Conservation (phyloP, 2,888 invertebrate species). For the Panzeria rudis region DNA sequence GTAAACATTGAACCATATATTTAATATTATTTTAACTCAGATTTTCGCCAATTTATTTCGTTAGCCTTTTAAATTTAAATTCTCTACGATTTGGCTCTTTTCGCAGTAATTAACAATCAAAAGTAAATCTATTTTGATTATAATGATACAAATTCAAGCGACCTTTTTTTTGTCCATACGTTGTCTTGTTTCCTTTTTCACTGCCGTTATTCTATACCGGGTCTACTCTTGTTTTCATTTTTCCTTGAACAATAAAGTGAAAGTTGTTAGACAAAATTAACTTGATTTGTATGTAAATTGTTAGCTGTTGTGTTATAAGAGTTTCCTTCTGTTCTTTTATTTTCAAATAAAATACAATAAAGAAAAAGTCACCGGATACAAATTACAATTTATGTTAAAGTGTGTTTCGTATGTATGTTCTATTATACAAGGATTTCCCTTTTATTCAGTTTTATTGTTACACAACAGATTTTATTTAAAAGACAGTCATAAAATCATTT, state of each 20-base stretch:
- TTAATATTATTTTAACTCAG: no score
- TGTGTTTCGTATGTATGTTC: slow-evolving; percentile 22
- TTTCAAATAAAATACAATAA: slow-evolving; percentile 35
- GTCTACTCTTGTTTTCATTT: not conserved
- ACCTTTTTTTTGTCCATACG: slow-evolving; percentile 47
- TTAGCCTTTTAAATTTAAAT: not conserved
- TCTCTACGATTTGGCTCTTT: not conserved
- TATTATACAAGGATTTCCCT: slow-evolving; percentile 21
- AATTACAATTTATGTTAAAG: slow-evolving; percentile 56
- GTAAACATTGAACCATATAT: no score
- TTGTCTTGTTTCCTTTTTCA: slow-evolving; percentile 19
- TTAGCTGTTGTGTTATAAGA: slow-evolving; percentile 31
- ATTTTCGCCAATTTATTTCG: not conserved
- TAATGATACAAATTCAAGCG: slow-evolving; percentile 45
- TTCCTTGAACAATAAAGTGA: slow-evolving; percentile 28
- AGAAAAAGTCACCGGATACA: slow-evolving; percentile 56
- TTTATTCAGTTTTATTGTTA: slow-evolving; percentile 9
- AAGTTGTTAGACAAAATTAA: slow-evolving; percentile 46
- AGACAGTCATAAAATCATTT: slow-evolving; percentile 16
- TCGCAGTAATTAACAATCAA: slow-evolving; percentile 29
- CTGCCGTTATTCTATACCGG: not conserved
- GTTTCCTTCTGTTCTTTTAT: slow-evolving; percentile 48
- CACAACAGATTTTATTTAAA: slow-evolving; percentile 41
- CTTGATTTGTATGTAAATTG: slow-evolving; percentile 68
- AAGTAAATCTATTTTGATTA: slow-evolving; percentile 56